These are phyloP conservation scores for Bujurquina vittata DNA, from an alignment of 2,113 vertebrate species.

Conservation along the genomic window DNA sequence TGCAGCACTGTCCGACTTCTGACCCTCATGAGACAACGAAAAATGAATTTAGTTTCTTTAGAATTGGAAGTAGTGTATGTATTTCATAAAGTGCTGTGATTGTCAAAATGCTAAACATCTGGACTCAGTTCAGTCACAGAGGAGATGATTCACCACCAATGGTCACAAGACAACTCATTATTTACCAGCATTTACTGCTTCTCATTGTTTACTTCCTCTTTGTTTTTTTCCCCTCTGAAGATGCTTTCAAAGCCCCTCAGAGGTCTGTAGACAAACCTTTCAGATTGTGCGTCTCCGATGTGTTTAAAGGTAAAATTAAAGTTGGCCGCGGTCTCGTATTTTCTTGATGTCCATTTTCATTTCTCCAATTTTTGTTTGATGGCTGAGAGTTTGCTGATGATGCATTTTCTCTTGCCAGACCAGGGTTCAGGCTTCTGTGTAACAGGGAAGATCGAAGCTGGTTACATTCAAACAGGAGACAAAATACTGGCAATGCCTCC, in stretches of 20 bases:
- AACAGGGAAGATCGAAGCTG: slow-evolving; percentile 97
- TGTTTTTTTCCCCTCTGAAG: slow-evolving; percentile 68
- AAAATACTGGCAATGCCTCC: slow-evolving; percentile 93
- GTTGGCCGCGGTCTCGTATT: background rate
- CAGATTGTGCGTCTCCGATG: slow-evolving; percentile 93
- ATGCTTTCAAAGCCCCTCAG: slow-evolving; percentile 92
- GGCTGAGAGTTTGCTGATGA: background rate
- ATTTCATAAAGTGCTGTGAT: background rate
- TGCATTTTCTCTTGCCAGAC: slow-evolving; percentile 80
- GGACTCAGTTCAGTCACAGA: background rate
- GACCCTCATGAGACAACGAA: background rate
- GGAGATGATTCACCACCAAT: slow-evolving; percentile 30
- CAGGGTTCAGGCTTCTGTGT: slow-evolving; percentile 98
- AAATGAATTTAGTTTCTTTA: background rate
- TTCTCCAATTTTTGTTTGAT: background rate
- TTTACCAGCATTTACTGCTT: background rate
- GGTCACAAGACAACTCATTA: background rate
- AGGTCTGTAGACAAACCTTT: slow-evolving; percentile 95
- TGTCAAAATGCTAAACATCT: background rate
- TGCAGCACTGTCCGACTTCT: background rate
- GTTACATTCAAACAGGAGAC: slow-evolving; percentile 93
- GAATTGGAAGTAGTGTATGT: background rate
- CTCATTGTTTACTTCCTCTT: slow-evolving; percentile 1
- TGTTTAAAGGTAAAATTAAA: slow-evolving; percentile 93
- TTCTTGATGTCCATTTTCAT: background rate